Conservation (phyloP, 2,797 vertebrate genomes). For the Rhyacichthys aspro region DNA sequence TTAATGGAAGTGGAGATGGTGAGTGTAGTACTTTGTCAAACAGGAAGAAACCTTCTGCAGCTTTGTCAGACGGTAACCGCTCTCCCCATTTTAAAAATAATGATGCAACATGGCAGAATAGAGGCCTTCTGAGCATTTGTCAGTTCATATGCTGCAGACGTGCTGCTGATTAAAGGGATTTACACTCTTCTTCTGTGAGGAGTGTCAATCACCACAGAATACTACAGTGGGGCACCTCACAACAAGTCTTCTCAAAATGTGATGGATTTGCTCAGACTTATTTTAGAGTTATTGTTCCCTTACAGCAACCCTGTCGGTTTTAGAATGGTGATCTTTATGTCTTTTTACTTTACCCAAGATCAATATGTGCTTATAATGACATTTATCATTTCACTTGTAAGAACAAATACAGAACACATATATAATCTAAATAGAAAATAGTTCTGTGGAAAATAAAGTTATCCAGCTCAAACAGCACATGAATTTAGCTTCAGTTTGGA, state of each 20-base stretch:
- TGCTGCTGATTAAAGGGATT: constrained; percentile 63
- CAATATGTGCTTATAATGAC: too few species aligned
- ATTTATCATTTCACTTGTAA: too few species aligned
- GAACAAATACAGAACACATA: too few species aligned
- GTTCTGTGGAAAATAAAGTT: too few species aligned
- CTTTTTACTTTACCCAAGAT: too few species aligned
- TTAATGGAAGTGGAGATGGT: constrained; percentile 27
- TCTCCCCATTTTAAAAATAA: constrained; percentile 44
- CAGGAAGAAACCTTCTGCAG: constrained; percentile 38
- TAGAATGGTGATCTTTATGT: too few species aligned
- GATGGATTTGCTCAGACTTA: constrained; percentile 42
- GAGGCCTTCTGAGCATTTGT: constrained; percentile 42
- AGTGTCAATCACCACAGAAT: constrained; percentile 39
- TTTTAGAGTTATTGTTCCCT: too few species aligned
- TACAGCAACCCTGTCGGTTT: too few species aligned
- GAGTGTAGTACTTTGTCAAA: constrained; percentile 31
- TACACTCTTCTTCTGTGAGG: constrained; percentile 37
- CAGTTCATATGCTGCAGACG: constrained; percentile 49
- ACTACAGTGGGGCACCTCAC: constrained; percentile 17
- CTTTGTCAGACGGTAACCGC: constrained; percentile 38
- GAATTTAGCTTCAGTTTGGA: constrained; percentile 4
- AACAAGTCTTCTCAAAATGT: constrained; percentile 22
- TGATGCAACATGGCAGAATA: constrained; percentile 49
- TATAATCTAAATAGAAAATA: too few species aligned
- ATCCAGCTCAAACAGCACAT: too few species aligned